Evolutionary conservation across 2,797 vertebrate species (phyloP).

Genomic region (Spatula versicolor): DNA sequence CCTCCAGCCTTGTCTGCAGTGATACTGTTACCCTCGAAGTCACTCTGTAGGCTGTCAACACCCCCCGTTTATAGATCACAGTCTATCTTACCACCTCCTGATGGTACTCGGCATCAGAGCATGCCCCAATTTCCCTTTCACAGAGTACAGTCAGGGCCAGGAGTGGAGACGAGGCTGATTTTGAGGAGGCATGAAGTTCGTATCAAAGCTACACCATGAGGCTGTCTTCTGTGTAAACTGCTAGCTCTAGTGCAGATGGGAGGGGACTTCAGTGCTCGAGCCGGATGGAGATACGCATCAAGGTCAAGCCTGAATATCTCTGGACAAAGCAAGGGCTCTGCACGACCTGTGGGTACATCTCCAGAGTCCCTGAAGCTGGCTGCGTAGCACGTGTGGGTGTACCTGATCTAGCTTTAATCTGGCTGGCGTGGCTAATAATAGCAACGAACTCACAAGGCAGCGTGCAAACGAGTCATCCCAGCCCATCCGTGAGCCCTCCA

Average conservation of each 20-base stretch:
- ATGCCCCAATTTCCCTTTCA: neutral
- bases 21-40: neutral
- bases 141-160: neutral
- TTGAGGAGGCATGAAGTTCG: neutral
- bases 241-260: neutral
- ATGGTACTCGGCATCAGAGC: rapidly evolving
- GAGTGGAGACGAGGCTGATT: neutral
- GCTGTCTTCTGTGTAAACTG: neutral
- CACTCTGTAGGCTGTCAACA: neutral
- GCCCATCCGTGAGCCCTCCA: neutral
- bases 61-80: neutral
- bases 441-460: neutral
- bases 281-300: neutral
- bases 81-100: neutral
- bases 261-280: neutral
- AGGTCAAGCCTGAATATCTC: neutral
- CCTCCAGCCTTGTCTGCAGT: neutral
- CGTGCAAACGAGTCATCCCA: neutral
- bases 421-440: constrained; percentile 32
- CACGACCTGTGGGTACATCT: neutral
- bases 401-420: constrained; percentile 16
- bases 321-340: neutral
- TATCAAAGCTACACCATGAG: neutral
- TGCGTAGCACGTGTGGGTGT: neutral
- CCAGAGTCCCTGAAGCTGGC: neutral